Evolutionary conservation across 2,113 vertebrate species (phyloP), one percentile per base, ranked within the genome.

Genomic region (Gasterosteus nipponicus): DNA sequence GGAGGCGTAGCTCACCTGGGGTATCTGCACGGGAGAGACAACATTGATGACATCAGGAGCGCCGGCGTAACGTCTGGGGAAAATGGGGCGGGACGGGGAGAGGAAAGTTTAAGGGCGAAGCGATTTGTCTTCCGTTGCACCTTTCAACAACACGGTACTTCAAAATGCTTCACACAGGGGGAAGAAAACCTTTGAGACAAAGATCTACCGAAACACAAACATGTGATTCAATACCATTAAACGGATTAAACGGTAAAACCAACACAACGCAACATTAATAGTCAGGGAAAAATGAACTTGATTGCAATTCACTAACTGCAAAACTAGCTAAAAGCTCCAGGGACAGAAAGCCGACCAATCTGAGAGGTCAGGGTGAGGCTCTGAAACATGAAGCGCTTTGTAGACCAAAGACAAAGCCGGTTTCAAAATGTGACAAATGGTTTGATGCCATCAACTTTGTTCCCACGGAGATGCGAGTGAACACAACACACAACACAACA

Each of bases 1-100:
- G 77, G 98, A 99, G 93, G 98, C 98, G 91, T 99, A 99, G 95
- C 98, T 99, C 94, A 99, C 96, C 94, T 99, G 98, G 92, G 98
- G 98, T 91, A 99, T 99, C 98, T 99, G 94, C 61, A 91, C 85
- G 84, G 18, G 89, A 83, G 35, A 6, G 91, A 83, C 78, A 42
- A 82, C 62, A 53, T 29, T 33, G 44, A 65, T 56, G 8, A 58
- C n/a, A 35, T 63, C 62, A 70, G 60, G 11, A 67, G 10, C 19
- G 61, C 58, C 4, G 1, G 57, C 54, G 47, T 44, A 3, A 42
- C 54, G 41, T 68, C 22, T 2, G 9, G 38, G 62, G 5, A 46
- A 71, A 75, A 62, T 33, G 0, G 56, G 57, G 33, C 35, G 39
- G 14, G 22, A 80, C 47, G 38, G 42, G 14, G 26, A 80, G 12